Conservation (phyloP, 2,888 invertebrate genomes). For the Drosophila anomalipes region DNA sequence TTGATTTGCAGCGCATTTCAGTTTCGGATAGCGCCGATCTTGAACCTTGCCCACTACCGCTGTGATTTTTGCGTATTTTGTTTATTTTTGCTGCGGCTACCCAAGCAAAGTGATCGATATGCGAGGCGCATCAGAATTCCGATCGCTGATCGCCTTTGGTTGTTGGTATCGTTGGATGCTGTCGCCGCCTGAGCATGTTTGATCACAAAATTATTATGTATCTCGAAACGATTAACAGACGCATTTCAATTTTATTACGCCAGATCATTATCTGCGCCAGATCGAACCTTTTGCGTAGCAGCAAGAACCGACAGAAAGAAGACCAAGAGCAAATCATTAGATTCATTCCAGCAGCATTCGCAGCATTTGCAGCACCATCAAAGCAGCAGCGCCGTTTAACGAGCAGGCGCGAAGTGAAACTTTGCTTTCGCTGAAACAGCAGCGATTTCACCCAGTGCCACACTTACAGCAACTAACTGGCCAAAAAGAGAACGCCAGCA, state of each 20-base stretch:
- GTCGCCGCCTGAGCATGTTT: constrained; percentile 54
- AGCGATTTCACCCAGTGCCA: constrained; percentile 76
- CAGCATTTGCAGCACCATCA: constrained; percentile 49
- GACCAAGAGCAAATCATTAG: constrained; percentile 67
- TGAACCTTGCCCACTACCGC: constrained; percentile 40
- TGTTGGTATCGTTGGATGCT: constrained; percentile 14
- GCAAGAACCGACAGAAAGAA: constrained; percentile 17
- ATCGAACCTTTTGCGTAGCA: constrained; percentile 49
- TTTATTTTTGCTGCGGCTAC: constrained; percentile 5
- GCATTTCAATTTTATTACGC: constrained; percentile 80
- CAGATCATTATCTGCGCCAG: constrained; percentile 70
- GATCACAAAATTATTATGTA: constrained; percentile 78
- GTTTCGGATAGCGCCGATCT: constrained; percentile 6
- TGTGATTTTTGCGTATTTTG: constrained; percentile 72
- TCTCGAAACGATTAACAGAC: constrained; percentile 77
- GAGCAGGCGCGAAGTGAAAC: constrained; percentile 76
- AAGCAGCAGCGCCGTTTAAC: constrained; percentile 71
- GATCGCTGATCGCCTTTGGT: constrained; percentile 34
- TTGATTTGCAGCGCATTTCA: constrained; percentile 13
- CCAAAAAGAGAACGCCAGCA: constrained; percentile 46
- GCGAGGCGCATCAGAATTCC: constrained; percentile 44
- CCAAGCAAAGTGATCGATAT: constrained; percentile 68
- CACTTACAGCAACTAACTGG: constrained; percentile 53
- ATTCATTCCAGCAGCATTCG: constrained; percentile 49
- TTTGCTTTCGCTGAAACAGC: constrained; percentile 64